Conservation (phyloP, 2,888 invertebrate species). For the Callimorpha dominula region DNA sequence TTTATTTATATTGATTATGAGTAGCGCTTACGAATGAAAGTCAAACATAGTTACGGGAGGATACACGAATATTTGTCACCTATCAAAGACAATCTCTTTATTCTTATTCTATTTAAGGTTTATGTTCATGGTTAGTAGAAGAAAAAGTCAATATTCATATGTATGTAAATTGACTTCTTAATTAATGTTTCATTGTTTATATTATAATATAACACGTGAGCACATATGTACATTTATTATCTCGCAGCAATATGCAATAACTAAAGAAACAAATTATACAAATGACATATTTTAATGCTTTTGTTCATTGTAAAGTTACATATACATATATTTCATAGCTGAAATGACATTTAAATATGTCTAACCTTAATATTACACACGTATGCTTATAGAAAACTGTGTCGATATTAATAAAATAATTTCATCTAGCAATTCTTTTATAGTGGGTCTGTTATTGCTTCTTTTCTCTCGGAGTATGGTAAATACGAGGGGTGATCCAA, state of each 20-base stretch:
- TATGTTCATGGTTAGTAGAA: neutral
- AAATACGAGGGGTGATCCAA: too few species aligned
- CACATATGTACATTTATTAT: slow-evolving; percentile 2
- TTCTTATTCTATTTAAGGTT: neutral
- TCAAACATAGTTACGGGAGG: too few species aligned
- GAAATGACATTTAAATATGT: slow-evolving; percentile 19
- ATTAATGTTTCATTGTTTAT: slow-evolving; percentile 14
- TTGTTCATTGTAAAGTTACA: slow-evolving; percentile 19
- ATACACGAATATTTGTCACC: neutral
- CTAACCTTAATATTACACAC: too few species aligned
- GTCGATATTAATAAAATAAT: neutral
- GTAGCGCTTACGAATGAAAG: neutral
- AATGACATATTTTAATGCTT: slow-evolving; percentile 10
- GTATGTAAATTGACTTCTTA: neutral
- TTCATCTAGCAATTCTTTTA: neutral
- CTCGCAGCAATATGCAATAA: slow-evolving; percentile 6
- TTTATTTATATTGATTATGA: neutral
- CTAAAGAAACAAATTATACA: neutral
- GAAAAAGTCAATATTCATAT: too few species aligned
- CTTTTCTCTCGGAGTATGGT: neutral
- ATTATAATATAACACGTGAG: slow-evolving; percentile 20
- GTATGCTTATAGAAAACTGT: neutral
- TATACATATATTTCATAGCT: slow-evolving; percentile 16
- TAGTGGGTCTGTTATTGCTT: neutral
- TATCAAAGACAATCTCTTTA: neutral